Evolutionary conservation across 2,797 vertebrate species (phyloP).

Genomic region (Acrossocheilus fasciatus): DNA sequence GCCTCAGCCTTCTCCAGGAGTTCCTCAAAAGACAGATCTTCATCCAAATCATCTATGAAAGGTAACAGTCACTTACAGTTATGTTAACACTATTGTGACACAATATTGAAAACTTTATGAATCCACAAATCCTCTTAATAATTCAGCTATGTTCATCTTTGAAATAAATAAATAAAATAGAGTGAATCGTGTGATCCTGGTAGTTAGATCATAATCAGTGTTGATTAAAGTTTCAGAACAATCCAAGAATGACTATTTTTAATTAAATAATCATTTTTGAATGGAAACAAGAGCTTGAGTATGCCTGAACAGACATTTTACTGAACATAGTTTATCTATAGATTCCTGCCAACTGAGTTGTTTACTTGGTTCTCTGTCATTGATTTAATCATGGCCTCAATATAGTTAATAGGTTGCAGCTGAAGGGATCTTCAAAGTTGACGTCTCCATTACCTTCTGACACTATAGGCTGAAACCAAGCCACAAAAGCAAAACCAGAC

Average conservation of each 20-base stretch:
- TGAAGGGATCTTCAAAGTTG: background rate
- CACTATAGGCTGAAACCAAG: background rate
- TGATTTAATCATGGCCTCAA: background rate
- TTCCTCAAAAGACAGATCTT: conserved; percentile 61
- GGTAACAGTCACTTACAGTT: background rate
- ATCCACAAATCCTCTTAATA: background rate
- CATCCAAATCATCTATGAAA: conserved; percentile 47
- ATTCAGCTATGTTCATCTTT: background rate
- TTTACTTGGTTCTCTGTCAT: background rate
- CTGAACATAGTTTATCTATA: background rate
- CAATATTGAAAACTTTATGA: background rate
- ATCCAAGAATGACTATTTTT: background rate
- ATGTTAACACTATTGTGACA: background rate
- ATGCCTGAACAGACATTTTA: background rate
- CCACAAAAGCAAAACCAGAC: background rate
- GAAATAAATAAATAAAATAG: background rate
- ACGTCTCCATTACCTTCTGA: background rate
- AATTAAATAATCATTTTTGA: background rate
- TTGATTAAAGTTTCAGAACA: background rate
- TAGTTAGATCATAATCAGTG: background rate
- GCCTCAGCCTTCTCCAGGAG: conserved; percentile 59
- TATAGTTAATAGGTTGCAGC: background rate
- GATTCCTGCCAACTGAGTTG: background rate
- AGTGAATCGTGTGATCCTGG: too few species aligned
- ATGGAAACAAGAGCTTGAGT: background rate